Base-by-base conservation (phyloP, 2,113 vertebrate species). In the Urocitellus parryii region DNA sequence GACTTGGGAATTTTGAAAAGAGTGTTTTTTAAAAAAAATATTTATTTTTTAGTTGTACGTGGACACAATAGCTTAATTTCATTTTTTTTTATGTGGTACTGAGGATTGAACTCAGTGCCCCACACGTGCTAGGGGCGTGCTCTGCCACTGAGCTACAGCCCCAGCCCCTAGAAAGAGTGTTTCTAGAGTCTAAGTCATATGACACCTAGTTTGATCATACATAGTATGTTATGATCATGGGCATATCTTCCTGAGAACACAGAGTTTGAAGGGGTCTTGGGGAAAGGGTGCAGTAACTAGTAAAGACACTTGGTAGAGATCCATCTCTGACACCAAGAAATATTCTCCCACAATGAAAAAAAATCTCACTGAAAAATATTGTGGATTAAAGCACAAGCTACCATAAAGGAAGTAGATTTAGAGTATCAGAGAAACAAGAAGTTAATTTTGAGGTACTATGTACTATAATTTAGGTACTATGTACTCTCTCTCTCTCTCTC, bases 371-470 rank as follows among this genome's bases (percentile, higher is more conserved):
- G 63, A 17, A 76, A 53, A 56, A 42, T 32, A 2, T 37, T 73
- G 42, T 91, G 12, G 5, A 25, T 42, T 72, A 63, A 86, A 88
- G 16, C 16, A 72, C 14, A 79, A 2, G 29, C 48, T 83, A 51
- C 68, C 11, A 37, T 48, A 85, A 25, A 3, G 58, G 90, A 65
- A 39, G 8, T 56, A 85, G 13, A 88, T 88, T 70, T 92, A 94
- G 16, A 85, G 2, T 67, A n/a, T 11, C 6, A 83, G 32, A 67
- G 25, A 87, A 68, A 79, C 16, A 39, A 2, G 9, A 45, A 88
- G 17, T 81, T 17, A n/a, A 73, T 97, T 96, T 86, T 29, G 13
- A 37, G 24, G 80, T 74, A 24, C 25, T 94, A 1, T 93, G 14
- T 29, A 67, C 17, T 25, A 42, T 0, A 88, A 67, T 18, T 82